phyloP scores from a whole-genome alignment of 2,113 vertebrate genomes.

The Rhadina sibilatrix region DNA sequence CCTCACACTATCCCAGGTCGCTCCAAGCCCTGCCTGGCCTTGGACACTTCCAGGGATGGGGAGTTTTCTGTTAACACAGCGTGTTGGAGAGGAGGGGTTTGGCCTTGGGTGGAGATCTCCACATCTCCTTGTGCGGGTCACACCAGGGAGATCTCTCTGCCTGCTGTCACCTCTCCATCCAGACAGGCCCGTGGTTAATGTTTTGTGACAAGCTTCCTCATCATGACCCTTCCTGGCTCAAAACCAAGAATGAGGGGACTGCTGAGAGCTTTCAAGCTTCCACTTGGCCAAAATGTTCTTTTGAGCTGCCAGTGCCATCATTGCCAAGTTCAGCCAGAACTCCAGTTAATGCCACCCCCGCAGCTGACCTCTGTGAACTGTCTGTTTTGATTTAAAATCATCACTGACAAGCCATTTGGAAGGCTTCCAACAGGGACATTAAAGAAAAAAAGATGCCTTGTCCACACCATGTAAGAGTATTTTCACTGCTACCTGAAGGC shows the following conservation, averaged over 20 bases:
- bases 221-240: not conserved
- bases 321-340: not conserved
- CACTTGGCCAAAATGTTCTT: not conserved
- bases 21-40: not conserved
- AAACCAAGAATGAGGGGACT: not conserved
- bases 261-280: not conserved
- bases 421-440: not conserved
- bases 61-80: accelerated
- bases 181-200: not conserved
- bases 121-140: not conserved
- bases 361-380: not conserved
- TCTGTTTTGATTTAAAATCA: not conserved
- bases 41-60: not conserved
- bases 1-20: not conserved
- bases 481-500: not conserved
- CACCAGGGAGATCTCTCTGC: not conserved
- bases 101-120: not conserved
- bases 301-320: not conserved
- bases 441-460: not conserved
- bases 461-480: not conserved
- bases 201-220: not conserved
- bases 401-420: not conserved
- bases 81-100: not conserved
- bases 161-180: not conserved
- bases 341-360: not conserved